Evolutionary conservation across 2,888 invertebrate species (phyloP).

Genomic region (Drosophila neoperkinsi): DNA sequence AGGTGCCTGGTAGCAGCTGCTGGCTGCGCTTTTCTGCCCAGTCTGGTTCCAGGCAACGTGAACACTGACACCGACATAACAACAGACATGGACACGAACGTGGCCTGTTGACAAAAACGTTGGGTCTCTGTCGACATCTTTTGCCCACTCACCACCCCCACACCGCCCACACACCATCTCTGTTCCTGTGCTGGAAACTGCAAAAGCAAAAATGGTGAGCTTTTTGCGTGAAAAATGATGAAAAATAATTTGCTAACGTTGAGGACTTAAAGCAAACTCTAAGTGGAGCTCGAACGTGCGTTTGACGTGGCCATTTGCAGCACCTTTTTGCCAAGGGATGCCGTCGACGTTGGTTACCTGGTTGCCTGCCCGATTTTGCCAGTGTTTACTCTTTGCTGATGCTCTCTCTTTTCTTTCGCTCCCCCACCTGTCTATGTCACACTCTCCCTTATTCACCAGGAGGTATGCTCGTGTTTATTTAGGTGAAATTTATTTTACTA

Average conservation of each 20-base stretch:
- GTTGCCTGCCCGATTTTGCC: constrained; percentile 17
- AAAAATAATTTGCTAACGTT: constrained; percentile 71
- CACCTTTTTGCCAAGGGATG: constrained; percentile 47
- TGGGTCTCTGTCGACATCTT: constrained; percentile 24
- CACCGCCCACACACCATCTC: background rate
- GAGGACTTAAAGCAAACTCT: constrained; percentile 53
- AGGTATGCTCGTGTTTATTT: constrained; percentile 58
- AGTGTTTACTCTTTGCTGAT: constrained; percentile 50
- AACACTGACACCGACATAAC: constrained; percentile 43
- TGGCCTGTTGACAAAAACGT: constrained; percentile 58
- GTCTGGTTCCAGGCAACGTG: constrained; percentile 4
- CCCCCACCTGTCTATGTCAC: background rate
- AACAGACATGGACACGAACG: constrained; percentile 24
- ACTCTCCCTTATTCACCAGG: constrained; percentile 1
- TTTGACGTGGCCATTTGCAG: constrained; percentile 71
- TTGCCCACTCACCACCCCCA: background rate
- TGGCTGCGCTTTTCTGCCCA: constrained; percentile 23
- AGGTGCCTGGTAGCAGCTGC: constrained; percentile 24
- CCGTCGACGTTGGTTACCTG: constrained; percentile 21
- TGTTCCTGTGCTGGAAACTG: constrained; percentile 16
- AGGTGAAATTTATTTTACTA: constrained; percentile 78
- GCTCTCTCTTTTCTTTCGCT: constrained; percentile 5
- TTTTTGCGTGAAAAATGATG: constrained; percentile 79
- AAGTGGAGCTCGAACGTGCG: constrained; percentile 71
- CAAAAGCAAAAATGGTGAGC: constrained; percentile 58